Base-by-base conservation (phyloP, 2,113 vertebrate species). In the Sturnira hondurensis region DNA sequence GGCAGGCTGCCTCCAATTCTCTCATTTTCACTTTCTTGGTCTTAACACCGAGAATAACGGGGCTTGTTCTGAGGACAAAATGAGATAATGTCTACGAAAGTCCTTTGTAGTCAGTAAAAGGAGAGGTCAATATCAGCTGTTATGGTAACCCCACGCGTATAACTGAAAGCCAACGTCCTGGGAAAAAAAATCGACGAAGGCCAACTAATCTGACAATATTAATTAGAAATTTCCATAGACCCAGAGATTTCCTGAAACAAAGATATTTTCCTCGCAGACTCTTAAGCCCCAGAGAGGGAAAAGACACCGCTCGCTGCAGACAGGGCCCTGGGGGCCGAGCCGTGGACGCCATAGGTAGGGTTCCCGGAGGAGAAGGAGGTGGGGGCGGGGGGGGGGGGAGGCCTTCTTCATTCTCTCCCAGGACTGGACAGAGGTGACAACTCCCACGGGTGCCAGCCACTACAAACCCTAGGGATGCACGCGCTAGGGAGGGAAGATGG, bases 41-140 rank as follows among this genome's bases (percentile, higher is more conserved):
- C 67, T 92, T 45, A 63, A 77, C 71, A 77, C 68, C 8, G 52
- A 91, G 52, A 84, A 26, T 4, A 67, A 33, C 22, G 86, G 74
- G 41, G 36, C 19, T 38, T 89, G 43, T 93, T 86, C 73, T 84
- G 88, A 93, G 83, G 70, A 67, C 33, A 7, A 86, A 83, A 89
- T 76, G 87, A 95, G 84, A 86, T 68, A 71, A 76, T 71, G 86
- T 82, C 92, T 94, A 68, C 54, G 63, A 91, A 94, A 96, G 74
- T 31, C 16, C 50, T 87, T 17, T 65, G 67, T 47, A 91, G 41
- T 56, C 61, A 63, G 33, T 43, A 86, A 86, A 86, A 74, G 63
- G 67, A 68, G 70, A 92, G 80, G 26, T n/a, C 68, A 70, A n/a
- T 12, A 71, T 31, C 88, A 54, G 71, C 17, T 31, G 22, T n/a